Conservation (phyloP, 2,888 invertebrate genomes). For the Polydesmus complanatus region DNA sequence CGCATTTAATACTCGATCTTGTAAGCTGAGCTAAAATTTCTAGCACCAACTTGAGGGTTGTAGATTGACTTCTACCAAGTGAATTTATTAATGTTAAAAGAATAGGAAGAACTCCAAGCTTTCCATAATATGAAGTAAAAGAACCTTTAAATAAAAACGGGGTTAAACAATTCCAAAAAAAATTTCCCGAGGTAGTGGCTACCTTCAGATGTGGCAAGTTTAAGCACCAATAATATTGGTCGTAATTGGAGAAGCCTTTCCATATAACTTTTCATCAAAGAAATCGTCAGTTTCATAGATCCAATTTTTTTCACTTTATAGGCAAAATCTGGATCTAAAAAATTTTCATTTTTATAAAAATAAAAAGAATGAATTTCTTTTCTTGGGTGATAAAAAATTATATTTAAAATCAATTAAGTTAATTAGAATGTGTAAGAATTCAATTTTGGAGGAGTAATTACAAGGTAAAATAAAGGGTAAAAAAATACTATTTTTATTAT, state of each 20-base stretch:
- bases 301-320: constrained; percentile 6
- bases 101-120: constrained; percentile 4
- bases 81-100: constrained; percentile 8
- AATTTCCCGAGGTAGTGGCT: not conserved
- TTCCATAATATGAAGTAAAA: constrained; percentile 8
- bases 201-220: constrained; percentile 1
- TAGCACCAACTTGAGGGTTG: constrained; percentile 48
- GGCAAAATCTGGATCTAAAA: constrained; percentile 10
- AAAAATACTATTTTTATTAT: no score
- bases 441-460: no score
- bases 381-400: no score
- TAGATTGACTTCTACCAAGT: constrained; percentile 34
- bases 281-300: constrained; percentile 4
- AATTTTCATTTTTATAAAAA: no score
- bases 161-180: not conserved
- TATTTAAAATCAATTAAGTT: no score
- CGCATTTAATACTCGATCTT: constrained; percentile 46
- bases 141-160: not conserved
- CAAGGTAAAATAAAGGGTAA: no score
- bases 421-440: no score
- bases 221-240: constrained; percentile 7
- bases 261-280: constrained; percentile 6
- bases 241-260: not conserved
- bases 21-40: constrained; percentile 54
- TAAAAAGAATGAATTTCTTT: no score